Base-by-base conservation (phyloP, 1,140 invertebrate genomes). In the Agrypnia vestita region DNA sequence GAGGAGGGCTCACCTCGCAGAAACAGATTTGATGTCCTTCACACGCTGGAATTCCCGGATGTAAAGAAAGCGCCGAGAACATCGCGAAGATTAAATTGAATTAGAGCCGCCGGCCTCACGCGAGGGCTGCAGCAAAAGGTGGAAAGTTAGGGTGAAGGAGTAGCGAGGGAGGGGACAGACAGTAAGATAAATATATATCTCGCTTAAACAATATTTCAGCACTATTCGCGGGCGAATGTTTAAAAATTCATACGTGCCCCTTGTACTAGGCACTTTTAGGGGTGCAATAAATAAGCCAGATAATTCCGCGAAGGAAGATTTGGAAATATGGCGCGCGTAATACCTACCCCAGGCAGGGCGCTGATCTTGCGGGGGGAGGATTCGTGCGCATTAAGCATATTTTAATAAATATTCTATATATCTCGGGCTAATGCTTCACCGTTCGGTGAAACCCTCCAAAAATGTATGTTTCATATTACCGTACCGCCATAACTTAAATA, bases 171-270 rank as follows among this genome's bases (percentile, higher is more conserved):
- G 15, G 64, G 9, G 43, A 19, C 12, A 21, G 43, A 47, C 64
- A 69, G 64, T 47, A 69, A 69, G 64, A 69, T 69, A 69, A 69
- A 69, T 69, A 69, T 69, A 69, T 44, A 69, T 69, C 64, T 69
- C 64, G 46, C 64, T 69, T 69, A 49, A 69, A 69, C 64, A 69
- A 69, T 69, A 69, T 69, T 69, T 69, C 64, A 69, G 64, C 15
- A 69, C 11, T 69, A 46, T 69, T 69, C 44, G 44, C 64, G n/a
- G 64, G 64, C 21, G 64, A 47, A 15, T 35, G 43, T 69, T 69
- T 69, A 69, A 69, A 69, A 69, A 69, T 69, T 69, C 64, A 69
- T 69, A 69, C 64, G 64, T 47, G 64, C 15, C 64, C 10, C 61
- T 64, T n/a, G 64, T 44, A 35, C 64, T 9, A 19, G 64, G 64